These are phyloP conservation scores for Onychostoma macrolepis DNA, from an alignment of 2,113 vertebrate genomes.

Conservation along the genomic window DNA sequence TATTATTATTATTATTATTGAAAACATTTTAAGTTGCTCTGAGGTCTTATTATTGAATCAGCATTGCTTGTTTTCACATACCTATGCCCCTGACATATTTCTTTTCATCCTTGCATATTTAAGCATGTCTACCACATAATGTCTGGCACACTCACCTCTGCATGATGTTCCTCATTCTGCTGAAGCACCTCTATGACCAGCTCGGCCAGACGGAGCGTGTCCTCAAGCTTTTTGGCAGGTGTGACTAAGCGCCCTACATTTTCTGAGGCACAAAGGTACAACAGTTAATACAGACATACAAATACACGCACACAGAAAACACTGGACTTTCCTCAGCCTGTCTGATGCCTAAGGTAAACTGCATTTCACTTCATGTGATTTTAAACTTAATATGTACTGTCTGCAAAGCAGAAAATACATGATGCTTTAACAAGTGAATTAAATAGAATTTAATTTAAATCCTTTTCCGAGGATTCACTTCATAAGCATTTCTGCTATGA, in stretches of 20 bases:
- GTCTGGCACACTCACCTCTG: conserved; percentile 85
- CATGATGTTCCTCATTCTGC: conserved; percentile 98
- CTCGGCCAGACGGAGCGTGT: conserved; percentile 94
- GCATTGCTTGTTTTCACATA: background rate
- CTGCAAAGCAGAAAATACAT: background rate
- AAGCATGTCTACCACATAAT: background rate
- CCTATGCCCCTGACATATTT: background rate
- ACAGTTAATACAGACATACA: conserved; percentile 47
- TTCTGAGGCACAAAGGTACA: conserved; percentile 91
- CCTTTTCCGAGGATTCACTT: background rate
- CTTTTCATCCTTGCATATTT: conserved; percentile 22
- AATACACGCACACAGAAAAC: background rate
- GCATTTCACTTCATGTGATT: background rate
- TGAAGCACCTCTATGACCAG: conserved; percentile 98
- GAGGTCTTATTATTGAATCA: background rate
- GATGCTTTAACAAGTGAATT: background rate
- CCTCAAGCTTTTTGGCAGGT: conserved; percentile 98
- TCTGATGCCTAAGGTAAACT: background rate
- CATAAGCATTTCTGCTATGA: background rate
- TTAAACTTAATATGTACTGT: background rate
- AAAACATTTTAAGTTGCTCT: background rate
- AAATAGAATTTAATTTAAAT: background rate
- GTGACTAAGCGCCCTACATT: conserved; percentile 98
- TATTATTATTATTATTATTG: too few relatives aligned
- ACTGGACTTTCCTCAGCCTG: background rate